Base-by-base conservation (phyloP, 2,888 invertebrate genomes). In the Clostera curtula region DNA sequence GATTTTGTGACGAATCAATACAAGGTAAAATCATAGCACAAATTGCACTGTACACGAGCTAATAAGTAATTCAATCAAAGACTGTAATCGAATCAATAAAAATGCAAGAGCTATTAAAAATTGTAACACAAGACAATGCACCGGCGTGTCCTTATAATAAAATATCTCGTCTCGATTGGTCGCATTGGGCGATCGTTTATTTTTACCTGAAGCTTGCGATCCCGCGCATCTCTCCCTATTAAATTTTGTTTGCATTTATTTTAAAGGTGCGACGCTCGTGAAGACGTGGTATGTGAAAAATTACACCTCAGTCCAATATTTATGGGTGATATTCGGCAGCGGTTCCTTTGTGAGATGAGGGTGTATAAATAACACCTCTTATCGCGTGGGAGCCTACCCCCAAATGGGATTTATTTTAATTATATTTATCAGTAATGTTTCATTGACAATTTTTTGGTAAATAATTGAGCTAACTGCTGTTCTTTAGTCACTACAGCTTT, bases 171-270 rank as follows among this genome's bases (percentile, higher is more conserved):
- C 60, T 63, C 64, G 75, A 77, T 72, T 72, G 74, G 66, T 59
- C 63, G 66, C 57, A 69, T 65, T 61, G 62, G 59, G 55, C 57
- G 62, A 64, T 79, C 71, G 64, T 83, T 83, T 83, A 80, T 82
- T 82, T 83, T 79, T 79, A 76, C 75, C 67, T 72, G 74, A 74
- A 74, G 74, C 56, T 56, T 66, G 79, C 79, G 71, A 72, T 76
- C 76, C 80, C 64, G 82, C 72, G 82, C 82, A 80, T 79, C 83
- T 82, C 80, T 82, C 82, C 82, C 83, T 83, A 83, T 83, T 83
- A 83, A 80, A 82, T 82, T 83, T 83, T 82, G 82, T 83, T 82
- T 83, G 83, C 83, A 82, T 83, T 83, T 82, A 82, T 83, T 83
- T 83, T 82, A 77, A 83, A 83, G 83, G 82, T 82, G 83, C 82